Conservation (phyloP, 1,140 invertebrate genomes). For the Whitmania pigra region DNA sequence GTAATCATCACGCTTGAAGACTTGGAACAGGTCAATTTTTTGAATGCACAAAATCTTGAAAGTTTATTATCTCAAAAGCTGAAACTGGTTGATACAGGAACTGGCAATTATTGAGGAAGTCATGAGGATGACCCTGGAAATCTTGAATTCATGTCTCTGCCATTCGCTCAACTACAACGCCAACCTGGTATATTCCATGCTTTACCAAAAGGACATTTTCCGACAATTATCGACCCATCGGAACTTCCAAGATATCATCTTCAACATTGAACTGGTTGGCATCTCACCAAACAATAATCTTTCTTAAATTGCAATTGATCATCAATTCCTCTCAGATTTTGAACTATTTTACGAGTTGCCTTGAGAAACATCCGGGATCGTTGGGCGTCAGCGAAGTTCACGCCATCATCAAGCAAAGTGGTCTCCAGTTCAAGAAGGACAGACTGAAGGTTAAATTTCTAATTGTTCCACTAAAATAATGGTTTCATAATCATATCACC, state of each 20-base stretch:
- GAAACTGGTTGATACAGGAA: slow-evolving; percentile 48
- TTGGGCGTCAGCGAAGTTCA: slow-evolving; percentile 73
- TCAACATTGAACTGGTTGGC: slow-evolving; percentile 84
- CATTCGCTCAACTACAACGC: slow-evolving; percentile 78
- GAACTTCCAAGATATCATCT: slow-evolving; percentile 84
- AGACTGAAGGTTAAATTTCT: slow-evolving; percentile 59
- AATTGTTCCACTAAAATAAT: background rate
- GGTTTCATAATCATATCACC: background rate
- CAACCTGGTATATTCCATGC: slow-evolving; percentile 84
- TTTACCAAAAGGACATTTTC: slow-evolving; percentile 86
- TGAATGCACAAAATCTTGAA: background rate
- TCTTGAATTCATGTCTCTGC: slow-evolving; percentile 80
- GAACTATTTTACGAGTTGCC: slow-evolving; percentile 65
- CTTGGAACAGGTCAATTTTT: background rate
- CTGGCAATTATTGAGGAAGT: slow-evolving; percentile 91
- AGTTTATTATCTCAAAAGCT: background rate
- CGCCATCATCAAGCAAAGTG: slow-evolving; percentile 70
- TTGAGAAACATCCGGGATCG: slow-evolving; percentile 55
- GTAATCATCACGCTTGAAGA: background rate
- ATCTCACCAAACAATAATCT: background rate
- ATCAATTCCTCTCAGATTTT: slow-evolving; percentile 53
- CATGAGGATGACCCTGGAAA: slow-evolving; percentile 76
- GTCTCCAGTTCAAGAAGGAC: slow-evolving; percentile 63
- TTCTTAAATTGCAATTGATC: background rate
- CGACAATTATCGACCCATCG: slow-evolving; percentile 70